These are phyloP conservation scores for Muscicapa comitata DNA, from an alignment of 2,797 vertebrate species.

Conservation along the genomic window DNA sequence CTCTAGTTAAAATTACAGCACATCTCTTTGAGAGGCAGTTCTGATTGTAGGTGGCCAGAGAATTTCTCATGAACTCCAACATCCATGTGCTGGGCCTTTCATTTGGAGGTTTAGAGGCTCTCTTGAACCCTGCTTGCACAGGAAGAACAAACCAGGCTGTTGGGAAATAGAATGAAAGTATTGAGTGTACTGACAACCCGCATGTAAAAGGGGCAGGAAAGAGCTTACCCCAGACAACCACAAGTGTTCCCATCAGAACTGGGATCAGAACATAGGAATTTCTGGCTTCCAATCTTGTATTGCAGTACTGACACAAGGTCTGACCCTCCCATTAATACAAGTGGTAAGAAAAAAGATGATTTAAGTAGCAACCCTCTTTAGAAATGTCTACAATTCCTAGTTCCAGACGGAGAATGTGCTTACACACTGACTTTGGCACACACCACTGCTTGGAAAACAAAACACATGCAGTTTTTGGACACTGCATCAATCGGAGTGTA, in stretches of 20 bases:
- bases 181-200: neutral
- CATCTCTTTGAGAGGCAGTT: neutral
- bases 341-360: neutral
- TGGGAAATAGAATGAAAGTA: neutral
- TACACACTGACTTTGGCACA: constrained; percentile 41
- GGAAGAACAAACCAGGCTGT: neutral
- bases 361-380: neutral
- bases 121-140: neutral
- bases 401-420: constrained; percentile 62
- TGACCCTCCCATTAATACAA: neutral
- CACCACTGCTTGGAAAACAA: constrained; percentile 2
- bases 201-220: neutral
- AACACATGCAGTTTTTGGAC: constrained; percentile 46
- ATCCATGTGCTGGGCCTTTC: neutral
- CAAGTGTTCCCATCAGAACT: neutral
- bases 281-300: neutral
- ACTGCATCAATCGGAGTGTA: constrained; percentile 11
- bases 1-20: neutral
- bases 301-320: neutral
- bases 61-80: neutral
- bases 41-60: neutral
- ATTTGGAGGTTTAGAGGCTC: neutral
- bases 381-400: constrained; percentile 24
- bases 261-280: neutral
- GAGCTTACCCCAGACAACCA: neutral